These are phyloP conservation scores for Camponotus floridanus DNA, from an alignment of 1,140 invertebrate species.

Conservation along the genomic window DNA sequence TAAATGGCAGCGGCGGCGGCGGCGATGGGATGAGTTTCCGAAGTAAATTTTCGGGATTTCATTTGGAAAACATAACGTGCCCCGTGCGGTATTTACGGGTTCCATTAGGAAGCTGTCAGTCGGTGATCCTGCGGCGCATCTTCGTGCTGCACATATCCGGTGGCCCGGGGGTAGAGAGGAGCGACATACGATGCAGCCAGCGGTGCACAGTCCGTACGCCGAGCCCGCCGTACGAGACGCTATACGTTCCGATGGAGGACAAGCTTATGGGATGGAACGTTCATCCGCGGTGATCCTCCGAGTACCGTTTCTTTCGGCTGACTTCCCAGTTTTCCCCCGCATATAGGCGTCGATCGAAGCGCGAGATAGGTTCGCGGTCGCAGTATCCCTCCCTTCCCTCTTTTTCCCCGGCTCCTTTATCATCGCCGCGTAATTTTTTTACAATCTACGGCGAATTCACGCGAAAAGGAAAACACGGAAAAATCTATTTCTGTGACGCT, in stretches of 20 bases:
- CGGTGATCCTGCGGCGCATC: slow-evolving; percentile 82
- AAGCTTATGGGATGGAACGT: slow-evolving; percentile 72
- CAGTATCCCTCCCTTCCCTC: background rate
- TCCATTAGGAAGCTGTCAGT: slow-evolving; percentile 86
- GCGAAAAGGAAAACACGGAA: background rate
- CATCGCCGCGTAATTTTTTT: background rate
- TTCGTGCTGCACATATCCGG: slow-evolving; percentile 73
- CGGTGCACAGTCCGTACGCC: slow-evolving; percentile 54
- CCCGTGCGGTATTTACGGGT: slow-evolving; percentile 85
- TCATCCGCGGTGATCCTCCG: slow-evolving; percentile 65
- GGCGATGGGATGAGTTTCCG: slow-evolving; percentile 55
- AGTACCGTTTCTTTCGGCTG: slow-evolving; percentile 62
- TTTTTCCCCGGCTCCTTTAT: background rate
- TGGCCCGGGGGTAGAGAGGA: slow-evolving; percentile 45
- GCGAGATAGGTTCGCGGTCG: slow-evolving; percentile 7
- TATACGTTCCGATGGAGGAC: slow-evolving; percentile 64
- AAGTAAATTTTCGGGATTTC: slow-evolving; percentile 85
- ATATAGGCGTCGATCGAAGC: slow-evolving; percentile 42
- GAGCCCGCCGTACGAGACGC: slow-evolving; percentile 62
- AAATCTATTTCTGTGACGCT: background rate
- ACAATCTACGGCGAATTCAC: background rate
- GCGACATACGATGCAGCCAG: slow-evolving; percentile 58
- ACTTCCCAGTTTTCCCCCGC: slow-evolving; percentile 11
- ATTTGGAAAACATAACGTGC: slow-evolving; percentile 86
- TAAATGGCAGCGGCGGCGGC: slow-evolving; percentile 6